Base-by-base conservation (phyloP, 2,113 vertebrate genomes). In the Oxygymnocypris stewartii region DNA sequence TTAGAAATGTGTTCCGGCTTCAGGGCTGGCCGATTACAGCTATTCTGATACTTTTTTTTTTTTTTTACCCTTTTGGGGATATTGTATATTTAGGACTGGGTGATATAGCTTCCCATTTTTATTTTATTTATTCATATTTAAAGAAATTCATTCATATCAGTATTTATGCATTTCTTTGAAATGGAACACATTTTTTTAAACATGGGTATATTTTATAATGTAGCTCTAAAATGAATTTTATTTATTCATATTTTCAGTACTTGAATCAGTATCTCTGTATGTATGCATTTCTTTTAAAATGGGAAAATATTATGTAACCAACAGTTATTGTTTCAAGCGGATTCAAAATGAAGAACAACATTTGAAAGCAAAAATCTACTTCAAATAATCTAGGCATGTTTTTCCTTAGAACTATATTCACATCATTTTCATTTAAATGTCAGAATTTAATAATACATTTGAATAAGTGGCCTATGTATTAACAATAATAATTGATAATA, bases 21-120 rank as follows among this genome's bases (percentile, higher is more conserved):
- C 76, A 40, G 47, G n/a, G 20, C 73, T 47, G 20, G 69, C 5
- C 4, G 16, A 37, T 74, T 57, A 61, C 75, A 40, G 57, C 40
- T 73, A 37, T 73, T 73, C 42, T 73, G 31, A 71, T 69, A 35
- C 65, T 20, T 71, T 40, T 18, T 59, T 47, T 31, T 71, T 57
- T 42, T 54, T 79, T 59, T 74, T 49, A 47, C 51, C 13, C 35
- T 47, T 28, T 83, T 77, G 31, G 73, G 20, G 14, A 51, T 47
- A 59, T 69, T 87, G 57, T 84, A 84, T 84, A 79, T 84, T 11
- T 57, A 51, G 25, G 69, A 37, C 67, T 57, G 28, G 11, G 31
- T 44, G 42, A 69, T 18, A 54, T 49, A 69, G 67, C 67, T 31
- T 12, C 6, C 28, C 28, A 0, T 3, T 3, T 23, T 31, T 16